Evolutionary conservation across 2,113 vertebrate genomes (phyloP), one percentile per base, ranked within the genome.

Genomic region (Cepphus grylle): DNA sequence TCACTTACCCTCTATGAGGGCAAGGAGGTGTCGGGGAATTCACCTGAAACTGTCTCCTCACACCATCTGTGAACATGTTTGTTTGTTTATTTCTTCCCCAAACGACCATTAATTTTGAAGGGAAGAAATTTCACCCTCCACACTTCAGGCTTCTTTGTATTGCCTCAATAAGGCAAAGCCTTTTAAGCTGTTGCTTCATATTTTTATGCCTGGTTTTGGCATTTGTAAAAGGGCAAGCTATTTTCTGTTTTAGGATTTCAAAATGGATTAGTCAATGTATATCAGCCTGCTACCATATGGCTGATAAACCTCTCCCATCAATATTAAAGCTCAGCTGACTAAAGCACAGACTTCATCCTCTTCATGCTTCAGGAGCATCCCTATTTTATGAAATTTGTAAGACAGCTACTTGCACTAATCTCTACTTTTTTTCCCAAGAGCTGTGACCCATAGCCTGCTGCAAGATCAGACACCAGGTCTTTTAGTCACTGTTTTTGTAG

Each of bases 201-300:
- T 86, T 96, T 94, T 95, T 82, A 23, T 74, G 53, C 78, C 76
- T 95, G 30, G 83, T 93, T 86, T 91, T 90, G 83, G 65, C 65
- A 63, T 34, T 81, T 94, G 15, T 88, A 38, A 93, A 93, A 93
- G 86, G 61, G 40, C 65, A 93, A 90, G 69, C 82, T 93, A 52
- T 95, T 93, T 95, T 86, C 72, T 69, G 18, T 92, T 25, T 47
- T 78, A 86, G 65, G 77, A 76, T 92, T 94, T 95, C 40, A 92
- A 74, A 97, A 84, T 84, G 77, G 56, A 93, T 96, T 95, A 97
- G 87, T 90, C 62, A 66, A 1, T 80, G n/a, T 94, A n/a, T 94
- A 94, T 93, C 84, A 93, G 78, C 53, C 84, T 90, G 62, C 87
- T 86, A 59, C 90, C 70, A 88, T 91, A 92, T 94, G 93, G 90